Evolutionary conservation across 37 sponge, comb jelly and placozoan genomes (phyloP).

Genomic region (Chondrosia reniformis): DNA sequence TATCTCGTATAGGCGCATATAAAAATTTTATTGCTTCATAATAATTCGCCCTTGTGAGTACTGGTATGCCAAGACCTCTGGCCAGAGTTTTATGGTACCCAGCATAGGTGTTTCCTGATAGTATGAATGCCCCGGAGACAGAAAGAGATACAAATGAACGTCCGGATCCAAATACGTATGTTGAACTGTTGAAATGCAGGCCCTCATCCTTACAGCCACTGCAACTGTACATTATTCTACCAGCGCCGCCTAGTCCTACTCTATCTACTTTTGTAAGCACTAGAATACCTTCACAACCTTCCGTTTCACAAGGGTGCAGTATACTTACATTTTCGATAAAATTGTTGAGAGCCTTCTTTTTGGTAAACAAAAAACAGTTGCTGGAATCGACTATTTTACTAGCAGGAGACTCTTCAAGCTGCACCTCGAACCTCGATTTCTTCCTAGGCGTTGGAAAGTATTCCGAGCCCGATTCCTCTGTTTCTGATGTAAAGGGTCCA

Average conservation of each 20-base stretch:
- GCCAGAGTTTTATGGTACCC: neutral
- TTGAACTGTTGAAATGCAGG: neutral
- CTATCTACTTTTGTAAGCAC: neutral
- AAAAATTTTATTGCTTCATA: neutral
- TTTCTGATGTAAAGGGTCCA: neutral
- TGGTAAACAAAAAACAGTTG: neutral
- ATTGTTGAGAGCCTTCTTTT: neutral
- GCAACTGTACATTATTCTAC: neutral
- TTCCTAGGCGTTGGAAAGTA: neutral
- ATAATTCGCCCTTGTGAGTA: neutral
- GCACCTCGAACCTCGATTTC: neutral
- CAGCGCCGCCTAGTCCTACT: neutral
- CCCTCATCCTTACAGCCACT: neutral
- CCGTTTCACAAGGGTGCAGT: neutral
- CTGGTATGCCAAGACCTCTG: conserved; percentile 4
- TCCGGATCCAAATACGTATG: neutral
- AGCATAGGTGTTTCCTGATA: conserved; percentile 9
- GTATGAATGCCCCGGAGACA: conserved; percentile 16
- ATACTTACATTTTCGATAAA: neutral
- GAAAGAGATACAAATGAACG: neutral
- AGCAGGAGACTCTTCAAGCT: neutral
- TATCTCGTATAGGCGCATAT: neutral
- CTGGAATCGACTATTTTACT: neutral
- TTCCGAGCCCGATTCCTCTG: neutral
- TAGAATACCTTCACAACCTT: neutral